Percentiles rank a stretch among this genome's conserved stretches.
phyloP scores from a whole-genome alignment of 2,888 invertebrate species.

The Clostera curtula region DNA sequence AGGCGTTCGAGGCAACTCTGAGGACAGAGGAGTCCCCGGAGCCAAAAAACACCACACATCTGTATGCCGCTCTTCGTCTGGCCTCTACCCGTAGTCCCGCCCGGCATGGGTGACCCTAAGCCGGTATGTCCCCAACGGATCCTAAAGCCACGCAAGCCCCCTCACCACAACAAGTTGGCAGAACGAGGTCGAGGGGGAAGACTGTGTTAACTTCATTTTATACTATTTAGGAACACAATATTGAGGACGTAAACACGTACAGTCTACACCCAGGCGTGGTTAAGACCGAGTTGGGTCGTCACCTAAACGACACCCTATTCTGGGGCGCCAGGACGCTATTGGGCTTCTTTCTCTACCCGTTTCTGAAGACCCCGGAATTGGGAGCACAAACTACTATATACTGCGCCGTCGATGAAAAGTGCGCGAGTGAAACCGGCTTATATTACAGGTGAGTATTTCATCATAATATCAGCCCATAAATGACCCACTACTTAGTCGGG shows the following conservation, averaged over 20 bases:
- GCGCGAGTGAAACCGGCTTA: slow-evolving; percentile 75
- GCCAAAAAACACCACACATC: no score
- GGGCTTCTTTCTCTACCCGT: slow-evolving; percentile 41
- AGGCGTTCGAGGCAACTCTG: no score
- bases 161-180: background rate
- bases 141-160: no score
- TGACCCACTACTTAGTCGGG: no score
- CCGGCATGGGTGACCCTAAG: no score
- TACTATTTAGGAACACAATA: slow-evolving; percentile 43
- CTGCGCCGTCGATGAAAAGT: slow-evolving; percentile 80
- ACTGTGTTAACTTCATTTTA: background rate
- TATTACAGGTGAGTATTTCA: slow-evolving; percentile 74
- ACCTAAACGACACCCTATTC: slow-evolving; percentile 69
- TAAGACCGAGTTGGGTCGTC: slow-evolving; percentile 83
- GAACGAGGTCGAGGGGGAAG: background rate
- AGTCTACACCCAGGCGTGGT: slow-evolving; percentile 84
- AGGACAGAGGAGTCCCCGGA: no score
- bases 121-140: no score
- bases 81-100: no score
- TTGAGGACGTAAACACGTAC: slow-evolving; percentile 78
- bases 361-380: slow-evolving; percentile 75
- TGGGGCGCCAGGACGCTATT: slow-evolving; percentile 58
- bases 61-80: no score
- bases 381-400: slow-evolving; percentile 86
- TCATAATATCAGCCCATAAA: no score